Conservation (phyloP, 2,113 vertebrate species). For the Patagioenas fasciata region DNA sequence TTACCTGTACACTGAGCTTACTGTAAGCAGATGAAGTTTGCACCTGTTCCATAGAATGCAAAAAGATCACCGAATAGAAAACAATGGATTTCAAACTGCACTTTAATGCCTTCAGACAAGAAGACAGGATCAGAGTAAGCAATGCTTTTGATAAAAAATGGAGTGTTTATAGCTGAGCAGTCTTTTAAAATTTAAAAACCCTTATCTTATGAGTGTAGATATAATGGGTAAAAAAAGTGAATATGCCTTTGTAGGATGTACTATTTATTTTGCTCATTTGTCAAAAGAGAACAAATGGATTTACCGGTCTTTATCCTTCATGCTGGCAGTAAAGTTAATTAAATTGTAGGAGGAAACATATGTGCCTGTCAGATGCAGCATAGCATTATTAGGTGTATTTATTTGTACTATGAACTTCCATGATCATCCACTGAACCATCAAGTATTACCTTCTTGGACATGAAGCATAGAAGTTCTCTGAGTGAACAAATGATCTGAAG, state of each 20-base stretch:
- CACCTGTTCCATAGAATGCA: background rate
- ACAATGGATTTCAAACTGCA: conserved; percentile 21
- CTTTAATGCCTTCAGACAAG: background rate
- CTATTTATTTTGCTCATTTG: background rate
- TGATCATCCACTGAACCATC: background rate
- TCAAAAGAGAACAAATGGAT: background rate
- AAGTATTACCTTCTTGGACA: background rate
- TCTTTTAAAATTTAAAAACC: background rate
- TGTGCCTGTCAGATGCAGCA: background rate
- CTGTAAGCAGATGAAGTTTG: background rate
- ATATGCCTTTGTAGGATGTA: background rate
- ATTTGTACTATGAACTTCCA: background rate
- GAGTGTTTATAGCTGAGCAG: background rate
- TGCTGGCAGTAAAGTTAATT: background rate
- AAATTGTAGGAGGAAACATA: background rate
- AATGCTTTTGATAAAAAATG: background rate
- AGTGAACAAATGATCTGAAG: background rate
- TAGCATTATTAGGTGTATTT: background rate
- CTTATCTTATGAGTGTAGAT: background rate
- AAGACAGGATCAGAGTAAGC: conserved; percentile 22
- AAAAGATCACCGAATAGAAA: background rate
- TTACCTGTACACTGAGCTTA: background rate
- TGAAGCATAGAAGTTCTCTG: background rate
- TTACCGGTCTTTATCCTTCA: background rate
- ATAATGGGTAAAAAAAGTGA: background rate